Evolutionary conservation across 2,888 invertebrate species (phyloP).

Genomic region (Stramonita haemastoma): DNA sequence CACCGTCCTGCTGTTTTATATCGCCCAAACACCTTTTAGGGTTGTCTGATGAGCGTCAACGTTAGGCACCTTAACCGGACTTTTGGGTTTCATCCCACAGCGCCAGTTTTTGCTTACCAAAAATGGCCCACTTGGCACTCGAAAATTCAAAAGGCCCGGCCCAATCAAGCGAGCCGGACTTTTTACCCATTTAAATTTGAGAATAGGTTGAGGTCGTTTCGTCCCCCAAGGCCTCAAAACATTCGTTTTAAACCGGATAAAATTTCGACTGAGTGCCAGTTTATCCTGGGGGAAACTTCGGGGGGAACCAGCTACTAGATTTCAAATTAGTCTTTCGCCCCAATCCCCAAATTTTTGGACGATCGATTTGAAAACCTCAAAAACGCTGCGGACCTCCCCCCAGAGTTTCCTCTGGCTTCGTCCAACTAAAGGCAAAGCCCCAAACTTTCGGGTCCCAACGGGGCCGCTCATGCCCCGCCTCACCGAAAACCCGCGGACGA

Average conservation of each 20-base stretch:
- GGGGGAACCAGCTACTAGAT: neutral
- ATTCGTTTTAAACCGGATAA: neutral
- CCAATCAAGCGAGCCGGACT: neutral
- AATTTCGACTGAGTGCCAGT: neutral
- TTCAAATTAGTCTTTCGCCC: neutral
- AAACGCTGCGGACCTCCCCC: neutral
- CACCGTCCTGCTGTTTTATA: no score
- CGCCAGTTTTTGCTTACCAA: neutral
- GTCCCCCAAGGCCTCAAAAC: neutral
- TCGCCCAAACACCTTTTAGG: no score
- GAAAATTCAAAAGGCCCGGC: neutral
- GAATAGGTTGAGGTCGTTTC: slow-evolving; percentile 1
- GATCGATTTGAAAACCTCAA: neutral
- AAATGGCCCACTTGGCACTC: neutral
- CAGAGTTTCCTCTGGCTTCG: neutral
- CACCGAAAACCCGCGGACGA: neutral
- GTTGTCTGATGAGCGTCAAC: no score
- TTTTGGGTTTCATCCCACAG: neutral
- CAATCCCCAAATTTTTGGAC: neutral
- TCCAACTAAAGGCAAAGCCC: neutral
- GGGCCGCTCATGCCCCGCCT: neutral
- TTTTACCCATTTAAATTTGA: no score
- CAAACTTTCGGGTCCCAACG: neutral
- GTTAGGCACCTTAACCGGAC: no score
- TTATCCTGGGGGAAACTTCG: neutral